Evolutionary conservation across 2,888 invertebrate species (phyloP).

Genomic region (Cataglyphis livida): DNA sequence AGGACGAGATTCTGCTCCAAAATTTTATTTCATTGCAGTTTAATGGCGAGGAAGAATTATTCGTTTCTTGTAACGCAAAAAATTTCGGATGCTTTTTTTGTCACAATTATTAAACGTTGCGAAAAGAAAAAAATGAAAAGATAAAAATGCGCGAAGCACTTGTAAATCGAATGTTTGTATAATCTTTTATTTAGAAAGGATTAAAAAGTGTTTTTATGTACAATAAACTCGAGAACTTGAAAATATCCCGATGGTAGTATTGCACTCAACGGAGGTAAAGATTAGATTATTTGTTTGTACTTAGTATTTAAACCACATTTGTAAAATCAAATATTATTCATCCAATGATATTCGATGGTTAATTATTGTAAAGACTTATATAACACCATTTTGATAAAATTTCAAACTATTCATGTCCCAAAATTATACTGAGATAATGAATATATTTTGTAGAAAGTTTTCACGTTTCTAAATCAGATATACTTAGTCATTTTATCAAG

Average conservation of each 20-base stretch:
- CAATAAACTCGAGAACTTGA: conserved; percentile 72
- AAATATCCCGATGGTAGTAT: background rate
- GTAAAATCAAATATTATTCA: background rate
- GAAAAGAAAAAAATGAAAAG: background rate
- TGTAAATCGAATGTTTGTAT: conserved; percentile 46
- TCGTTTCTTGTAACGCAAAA: background rate
- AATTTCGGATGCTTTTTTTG: background rate
- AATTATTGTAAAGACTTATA: background rate
- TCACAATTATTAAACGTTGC: conserved; percentile 1
- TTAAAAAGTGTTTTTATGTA: conserved; percentile 67
- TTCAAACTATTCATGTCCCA: background rate
- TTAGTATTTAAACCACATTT: background rate
- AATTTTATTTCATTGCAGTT: conserved; percentile 23
- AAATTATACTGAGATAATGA: background rate
- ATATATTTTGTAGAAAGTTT: background rate
- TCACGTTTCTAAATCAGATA: background rate
- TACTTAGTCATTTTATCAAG: background rate
- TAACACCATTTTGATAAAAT: background rate
- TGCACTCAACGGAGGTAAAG: background rate
- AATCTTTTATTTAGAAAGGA: conserved; percentile 55
- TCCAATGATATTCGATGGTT: background rate
- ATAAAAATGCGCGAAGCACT: conserved; percentile 36
- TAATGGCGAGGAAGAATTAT: conserved; percentile 1
- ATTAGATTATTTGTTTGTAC: background rate
- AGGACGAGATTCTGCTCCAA: background rate